Percentiles rank a stretch among this genome's conserved stretches.
phyloP scores from a whole-genome alignment of 2,888 invertebrate genomes.

The Lasioglossum calceatum region DNA sequence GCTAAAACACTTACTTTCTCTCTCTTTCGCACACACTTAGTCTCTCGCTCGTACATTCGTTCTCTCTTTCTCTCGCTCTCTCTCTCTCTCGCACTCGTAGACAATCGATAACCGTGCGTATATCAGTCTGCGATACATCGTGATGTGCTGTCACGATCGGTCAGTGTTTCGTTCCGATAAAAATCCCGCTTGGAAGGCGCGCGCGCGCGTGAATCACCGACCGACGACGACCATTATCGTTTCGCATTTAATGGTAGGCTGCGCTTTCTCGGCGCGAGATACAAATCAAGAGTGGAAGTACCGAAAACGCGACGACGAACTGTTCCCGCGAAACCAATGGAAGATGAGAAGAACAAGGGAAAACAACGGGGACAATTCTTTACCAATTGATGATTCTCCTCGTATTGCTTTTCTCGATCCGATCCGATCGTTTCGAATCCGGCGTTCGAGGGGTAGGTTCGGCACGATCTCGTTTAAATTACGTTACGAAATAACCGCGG shows the following conservation, averaged over 20 bases:
- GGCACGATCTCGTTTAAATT: constrained; percentile 48
- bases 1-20: constrained; percentile 31
- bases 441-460: constrained; percentile 38
- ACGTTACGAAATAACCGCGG: constrained; percentile 41
- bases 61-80: not conserved
- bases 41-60: not conserved
- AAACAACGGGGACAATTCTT: not conserved
- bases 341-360: constrained; percentile 44
- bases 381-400: not conserved
- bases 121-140: constrained; percentile 77
- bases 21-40: constrained; percentile 14
- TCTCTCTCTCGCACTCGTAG: constrained; percentile 15
- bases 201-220: constrained; percentile 58
- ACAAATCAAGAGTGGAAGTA: constrained; percentile 72
- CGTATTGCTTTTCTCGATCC: not conserved
- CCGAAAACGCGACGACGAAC: constrained; percentile 38
- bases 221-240: constrained; percentile 60
- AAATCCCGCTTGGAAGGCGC: constrained; percentile 4
- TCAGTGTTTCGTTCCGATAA: constrained; percentile 55
- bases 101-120: constrained; percentile 68
- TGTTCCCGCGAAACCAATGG: constrained; percentile 49
- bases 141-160: constrained; percentile 68
- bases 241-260: constrained; percentile 74
- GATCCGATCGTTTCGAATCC: constrained; percentile 8
- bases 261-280: constrained; percentile 71